These are phyloP conservation scores for Julus scanicus DNA, from an alignment of 2,888 invertebrate genomes.

Conservation along the genomic window DNA sequence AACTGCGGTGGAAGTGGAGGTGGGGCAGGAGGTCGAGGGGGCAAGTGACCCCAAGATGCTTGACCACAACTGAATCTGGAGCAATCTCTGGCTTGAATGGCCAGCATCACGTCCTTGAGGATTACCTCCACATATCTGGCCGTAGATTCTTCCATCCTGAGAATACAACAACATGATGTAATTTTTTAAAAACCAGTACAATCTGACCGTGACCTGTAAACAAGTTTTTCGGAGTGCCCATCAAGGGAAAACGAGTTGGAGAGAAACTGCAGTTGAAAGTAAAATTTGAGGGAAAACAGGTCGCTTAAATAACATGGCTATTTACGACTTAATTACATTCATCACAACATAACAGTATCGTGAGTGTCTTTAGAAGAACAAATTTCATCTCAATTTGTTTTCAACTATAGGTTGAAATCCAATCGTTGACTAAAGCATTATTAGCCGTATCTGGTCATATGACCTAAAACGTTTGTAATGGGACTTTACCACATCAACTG, in stretches of 20 bases:
- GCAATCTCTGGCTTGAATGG: constrained; percentile 58
- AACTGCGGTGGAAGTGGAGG: constrained; percentile 48
- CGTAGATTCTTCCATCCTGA: constrained; percentile 58
- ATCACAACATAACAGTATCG: too few species aligned
- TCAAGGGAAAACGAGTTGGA: neutral
- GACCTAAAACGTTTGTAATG: too few species aligned
- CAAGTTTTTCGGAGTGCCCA: neutral
- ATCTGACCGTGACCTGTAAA: neutral
- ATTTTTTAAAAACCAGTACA: neutral
- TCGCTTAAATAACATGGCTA: neutral
- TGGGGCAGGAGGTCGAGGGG: constrained; percentile 52
- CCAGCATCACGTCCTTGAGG: constrained; percentile 58
- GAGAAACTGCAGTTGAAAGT: neutral
- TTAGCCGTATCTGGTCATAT: too few species aligned
- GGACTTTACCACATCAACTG: too few species aligned
- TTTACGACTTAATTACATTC: too few species aligned
- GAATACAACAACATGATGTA: constrained; percentile 5
- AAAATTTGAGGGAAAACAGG: neutral
- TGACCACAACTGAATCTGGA: constrained; percentile 56
- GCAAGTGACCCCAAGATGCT: constrained; percentile 50
- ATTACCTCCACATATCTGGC: constrained; percentile 58
- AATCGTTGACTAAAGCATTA: too few species aligned
- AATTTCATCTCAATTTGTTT: too few species aligned
- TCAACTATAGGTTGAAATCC: too few species aligned
- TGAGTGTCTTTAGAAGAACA: too few species aligned